Evolutionary conservation across 2,113 vertebrate genomes (phyloP).

Genomic region (Arizona elegans): DNA sequence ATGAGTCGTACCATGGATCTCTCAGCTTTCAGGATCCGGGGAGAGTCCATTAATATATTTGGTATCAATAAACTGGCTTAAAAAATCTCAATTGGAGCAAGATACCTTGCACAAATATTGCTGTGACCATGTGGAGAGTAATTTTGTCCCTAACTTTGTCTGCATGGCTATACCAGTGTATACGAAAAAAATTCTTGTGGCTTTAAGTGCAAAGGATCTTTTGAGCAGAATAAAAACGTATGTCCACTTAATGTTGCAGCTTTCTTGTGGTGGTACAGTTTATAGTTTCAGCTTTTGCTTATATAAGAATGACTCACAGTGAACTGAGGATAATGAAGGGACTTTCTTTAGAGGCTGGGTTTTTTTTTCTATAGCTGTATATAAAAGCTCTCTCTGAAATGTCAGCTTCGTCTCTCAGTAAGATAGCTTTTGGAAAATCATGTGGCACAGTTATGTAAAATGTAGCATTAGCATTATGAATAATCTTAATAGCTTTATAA

Average conservation of each 20-base stretch:
- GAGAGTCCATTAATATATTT: not conserved
- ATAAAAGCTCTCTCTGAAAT: not conserved
- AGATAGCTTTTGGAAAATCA: not conserved
- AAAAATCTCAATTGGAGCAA: not conserved
- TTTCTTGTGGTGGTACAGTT: not conserved
- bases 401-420: not conserved
- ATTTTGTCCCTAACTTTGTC: not conserved
- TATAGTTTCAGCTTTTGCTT: not conserved
- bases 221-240: constrained; percentile 2
- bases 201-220: not conserved
- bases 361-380: not conserved
- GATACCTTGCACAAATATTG: not conserved
- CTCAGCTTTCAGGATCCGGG: not conserved
- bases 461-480: not conserved
- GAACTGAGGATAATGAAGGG: not conserved
- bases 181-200: not conserved
- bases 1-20: not conserved
- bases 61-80: not conserved
- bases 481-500: not conserved
- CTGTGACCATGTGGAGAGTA: no score
- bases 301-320: constrained; percentile 20
- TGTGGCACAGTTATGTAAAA: not conserved
- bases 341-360: not conserved
- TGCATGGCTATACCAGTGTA: not conserved
- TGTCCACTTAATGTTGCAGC: not conserved